A percentile compares a stretch with the other conserved stretches of the same genome.
Evolutionary conservation across 2,113 vertebrate genomes (phyloP).

Genomic region (Edolisoma coerulescens): DNA sequence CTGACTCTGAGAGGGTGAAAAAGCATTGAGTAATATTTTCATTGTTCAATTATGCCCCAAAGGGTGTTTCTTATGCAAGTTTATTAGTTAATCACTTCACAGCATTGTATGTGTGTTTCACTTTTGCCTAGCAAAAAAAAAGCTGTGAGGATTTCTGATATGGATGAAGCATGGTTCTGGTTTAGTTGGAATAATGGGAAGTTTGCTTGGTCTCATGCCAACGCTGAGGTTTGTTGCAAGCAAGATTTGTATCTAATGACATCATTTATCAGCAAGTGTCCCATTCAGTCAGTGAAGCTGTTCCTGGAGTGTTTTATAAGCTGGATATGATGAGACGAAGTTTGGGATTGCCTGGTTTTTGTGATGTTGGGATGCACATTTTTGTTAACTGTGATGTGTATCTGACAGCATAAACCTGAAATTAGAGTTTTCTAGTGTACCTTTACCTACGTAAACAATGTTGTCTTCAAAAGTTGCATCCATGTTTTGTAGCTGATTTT

Average conservation of each 20-base stretch:
- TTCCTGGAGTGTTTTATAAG: not conserved
- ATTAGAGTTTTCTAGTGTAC: not conserved
- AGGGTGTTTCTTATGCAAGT: not conserved
- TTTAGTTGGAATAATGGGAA: not conserved
- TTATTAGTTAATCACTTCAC: not conserved
- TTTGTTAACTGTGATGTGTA: not conserved
- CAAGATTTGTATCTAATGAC: no score
- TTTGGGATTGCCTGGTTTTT: not conserved
- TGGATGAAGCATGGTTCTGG: not conserved
- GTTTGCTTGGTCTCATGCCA: not conserved
- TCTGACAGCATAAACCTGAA: not conserved
- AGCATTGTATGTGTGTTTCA: not conserved
- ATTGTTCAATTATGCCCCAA: not conserved
- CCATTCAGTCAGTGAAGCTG: not conserved
- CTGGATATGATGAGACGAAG: not conserved
- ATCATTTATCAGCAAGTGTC: not conserved
- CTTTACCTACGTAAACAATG: not conserved
- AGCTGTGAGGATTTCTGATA: not conserved
- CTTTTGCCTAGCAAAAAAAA: not conserved
- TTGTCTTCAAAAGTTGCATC: not conserved
- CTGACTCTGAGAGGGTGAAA: not conserved
- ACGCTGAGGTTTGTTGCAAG: rapidly evolving
- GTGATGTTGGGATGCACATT: not conserved
- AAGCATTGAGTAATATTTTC: not conserved
- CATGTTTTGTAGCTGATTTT: not conserved